These are phyloP conservation scores for Polyommatus iphigenia DNA, from an alignment of 2,888 invertebrate species.

Conservation along the genomic window DNA sequence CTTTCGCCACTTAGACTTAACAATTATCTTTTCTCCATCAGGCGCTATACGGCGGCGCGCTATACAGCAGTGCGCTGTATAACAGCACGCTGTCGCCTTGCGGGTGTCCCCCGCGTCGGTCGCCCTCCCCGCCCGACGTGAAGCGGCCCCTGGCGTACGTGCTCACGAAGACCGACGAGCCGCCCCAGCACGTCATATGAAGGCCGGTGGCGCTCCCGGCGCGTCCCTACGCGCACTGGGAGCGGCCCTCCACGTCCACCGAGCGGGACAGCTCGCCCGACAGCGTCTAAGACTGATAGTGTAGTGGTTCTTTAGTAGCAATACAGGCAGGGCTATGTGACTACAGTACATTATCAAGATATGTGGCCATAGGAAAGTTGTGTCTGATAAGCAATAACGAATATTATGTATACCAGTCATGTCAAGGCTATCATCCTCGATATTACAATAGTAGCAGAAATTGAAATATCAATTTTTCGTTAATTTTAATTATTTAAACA, in stretches of 20 bases:
- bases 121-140: constrained; percentile 71
- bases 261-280: constrained; percentile 72
- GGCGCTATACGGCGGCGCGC: constrained; percentile 72
- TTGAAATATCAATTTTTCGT: too few relatives aligned
- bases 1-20: neutral
- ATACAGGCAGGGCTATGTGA: neutral
- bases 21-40: constrained; percentile 43
- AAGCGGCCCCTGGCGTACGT: constrained; percentile 82
- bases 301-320: constrained; percentile 17
- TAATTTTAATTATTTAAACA: too few relatives aligned
- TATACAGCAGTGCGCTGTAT: constrained; percentile 73
- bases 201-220: constrained; percentile 91
- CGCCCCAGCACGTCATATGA: constrained; percentile 88
- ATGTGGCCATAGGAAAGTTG: neutral
- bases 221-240: constrained; percentile 78
- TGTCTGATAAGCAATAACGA: neutral
- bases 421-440: neutral
- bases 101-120: constrained; percentile 69
- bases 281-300: constrained; percentile 55
- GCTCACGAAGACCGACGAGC: constrained; percentile 82
- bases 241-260: constrained; percentile 71
- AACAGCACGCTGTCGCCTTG: constrained; percentile 71
- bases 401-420: neutral
- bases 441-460: too few relatives aligned
- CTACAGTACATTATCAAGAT: neutral